Base-by-base conservation (phyloP, 2,113 vertebrate species). In the Phycodurus eques region DNA sequence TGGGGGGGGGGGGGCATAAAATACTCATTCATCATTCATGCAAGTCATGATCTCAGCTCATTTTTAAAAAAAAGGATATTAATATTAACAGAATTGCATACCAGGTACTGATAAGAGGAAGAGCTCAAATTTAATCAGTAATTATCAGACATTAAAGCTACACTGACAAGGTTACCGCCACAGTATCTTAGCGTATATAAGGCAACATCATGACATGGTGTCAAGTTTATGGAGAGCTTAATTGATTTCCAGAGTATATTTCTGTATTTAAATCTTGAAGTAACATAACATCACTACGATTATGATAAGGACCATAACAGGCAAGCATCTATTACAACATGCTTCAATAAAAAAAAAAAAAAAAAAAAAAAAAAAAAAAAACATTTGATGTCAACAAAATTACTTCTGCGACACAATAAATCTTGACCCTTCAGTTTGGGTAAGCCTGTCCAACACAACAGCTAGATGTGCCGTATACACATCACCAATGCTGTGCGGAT, bases 121-220 rank as follows among this genome's bases (percentile, higher is more conserved):
- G 35, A 1, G 8, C 42, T 63, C 20, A 88, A 2, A 87, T 91
- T 94, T 94, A 93, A 94, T 93, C 91, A 93, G 91, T 86, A 92
- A 92, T 93, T 85, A 91, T 94, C 83, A 93, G 93, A 93, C 93
- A 93, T 89, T 89, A 90, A 92, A 89, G 92, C 93, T 93, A 94
- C 89, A 92, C 80, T 14, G 60, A 63, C 47, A 20, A 1, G 51
- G 68, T 79, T 53, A 60, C 20, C 9, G 64, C 9, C 42, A 31
- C 46, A 39, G 35, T 39, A 39, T 39, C 35, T 39, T 39, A 39
- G 35, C 3, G 35, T 47, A 15, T 17, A 53, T 17, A 17, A 15
- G 49, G 19, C 49, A 17, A 53, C 14, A 19, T 19, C 49, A 5
- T 53, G 49, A 19, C 15, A 53, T 17, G 15, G 49, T 17, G 35